phyloP scores from a whole-genome alignment of 2,888 invertebrate genomes.

The Aquatica leii region DNA sequence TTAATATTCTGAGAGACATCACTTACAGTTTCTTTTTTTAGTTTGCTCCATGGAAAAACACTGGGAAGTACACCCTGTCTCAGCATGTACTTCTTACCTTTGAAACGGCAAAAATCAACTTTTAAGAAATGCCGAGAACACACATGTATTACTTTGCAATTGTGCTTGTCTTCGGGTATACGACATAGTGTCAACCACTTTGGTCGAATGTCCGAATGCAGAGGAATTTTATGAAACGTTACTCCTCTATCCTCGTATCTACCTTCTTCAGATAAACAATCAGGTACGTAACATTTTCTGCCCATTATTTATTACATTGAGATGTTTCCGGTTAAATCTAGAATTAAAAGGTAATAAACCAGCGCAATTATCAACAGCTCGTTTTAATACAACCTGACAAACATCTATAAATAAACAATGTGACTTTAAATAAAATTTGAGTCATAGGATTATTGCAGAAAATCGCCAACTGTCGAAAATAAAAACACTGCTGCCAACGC shows the following conservation, averaged over 20 bases:
- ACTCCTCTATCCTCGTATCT: slow-evolving; percentile 73
- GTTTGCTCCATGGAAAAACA: slow-evolving; percentile 72
- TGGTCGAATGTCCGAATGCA: slow-evolving; percentile 66
- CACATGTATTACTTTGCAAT: slow-evolving; percentile 69
- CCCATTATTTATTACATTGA: slow-evolving; percentile 62
- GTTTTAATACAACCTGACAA: too few species aligned
- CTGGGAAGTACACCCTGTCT: slow-evolving; percentile 77
- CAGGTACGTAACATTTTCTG: slow-evolving; percentile 70
- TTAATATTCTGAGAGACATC: slow-evolving; percentile 42
- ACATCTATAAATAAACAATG: too few species aligned
- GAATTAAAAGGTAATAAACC: too few species aligned
- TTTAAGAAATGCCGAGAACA: slow-evolving; percentile 80
- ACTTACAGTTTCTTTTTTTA: slow-evolving; percentile 46
- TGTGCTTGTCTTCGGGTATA: slow-evolving; percentile 64
- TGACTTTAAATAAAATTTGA: too few species aligned
- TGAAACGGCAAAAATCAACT: slow-evolving; percentile 75
- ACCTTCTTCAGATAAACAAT: slow-evolving; percentile 69
- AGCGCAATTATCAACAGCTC: too few species aligned
- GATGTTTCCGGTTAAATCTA: too few species aligned
- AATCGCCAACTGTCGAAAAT: too few species aligned
- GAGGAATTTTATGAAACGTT: slow-evolving; percentile 79
- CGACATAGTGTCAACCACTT: slow-evolving; percentile 74
- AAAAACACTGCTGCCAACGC: too few species aligned
- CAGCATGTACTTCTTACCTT: slow-evolving; percentile 74
- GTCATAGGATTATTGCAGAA: too few species aligned